These are phyloP conservation scores for Elephantulus edwardii DNA, from an alignment of 2,113 vertebrate species.

Conservation along the genomic window DNA sequence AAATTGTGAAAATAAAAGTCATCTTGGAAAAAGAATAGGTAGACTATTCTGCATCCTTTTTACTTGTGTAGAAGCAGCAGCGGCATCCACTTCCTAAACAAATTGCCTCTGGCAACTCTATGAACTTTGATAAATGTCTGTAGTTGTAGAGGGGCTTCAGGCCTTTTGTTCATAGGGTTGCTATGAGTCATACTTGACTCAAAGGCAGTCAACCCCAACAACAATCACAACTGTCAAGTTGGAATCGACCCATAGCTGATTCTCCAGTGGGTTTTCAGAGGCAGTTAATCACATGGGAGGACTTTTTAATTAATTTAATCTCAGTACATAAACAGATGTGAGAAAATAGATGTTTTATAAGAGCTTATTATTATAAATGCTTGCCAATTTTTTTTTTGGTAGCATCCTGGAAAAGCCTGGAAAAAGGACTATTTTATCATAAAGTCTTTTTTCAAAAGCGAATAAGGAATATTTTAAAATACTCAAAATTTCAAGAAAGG, in stretches of 20 bases:
- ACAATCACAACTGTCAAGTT: too few relatives aligned
- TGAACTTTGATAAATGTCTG: too few relatives aligned
- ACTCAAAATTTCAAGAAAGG: neutral
- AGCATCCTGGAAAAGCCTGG: neutral
- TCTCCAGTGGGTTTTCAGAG: too few relatives aligned
- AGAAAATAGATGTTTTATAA: constrained; percentile 22
- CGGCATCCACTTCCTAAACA: too few relatives aligned
- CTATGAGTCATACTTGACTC: too few relatives aligned
- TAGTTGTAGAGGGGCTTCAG: too few relatives aligned
- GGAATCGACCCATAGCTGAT: too few relatives aligned
- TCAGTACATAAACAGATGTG: constrained; percentile 4
- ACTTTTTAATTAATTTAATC: constrained; percentile 51
- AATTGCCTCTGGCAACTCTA: too few relatives aligned
- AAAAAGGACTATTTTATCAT: constrained; percentile 2
- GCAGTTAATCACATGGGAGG: constrained; percentile 26
- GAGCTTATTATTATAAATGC: constrained; percentile 29
- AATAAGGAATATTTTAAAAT: neutral
- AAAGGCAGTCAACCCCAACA: too few relatives aligned
- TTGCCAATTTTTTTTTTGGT: constrained; percentile 7
- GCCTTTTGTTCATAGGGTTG: too few relatives aligned
- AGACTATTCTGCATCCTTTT: neutral
- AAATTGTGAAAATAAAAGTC: constrained; percentile 58
- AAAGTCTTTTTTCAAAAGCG: constrained; percentile 39
- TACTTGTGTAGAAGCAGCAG: too few relatives aligned
- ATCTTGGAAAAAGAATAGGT: constrained; percentile 55